phyloP scores from a whole-genome alignment of 2,797 vertebrate species.

The Channallabes apus region DNA sequence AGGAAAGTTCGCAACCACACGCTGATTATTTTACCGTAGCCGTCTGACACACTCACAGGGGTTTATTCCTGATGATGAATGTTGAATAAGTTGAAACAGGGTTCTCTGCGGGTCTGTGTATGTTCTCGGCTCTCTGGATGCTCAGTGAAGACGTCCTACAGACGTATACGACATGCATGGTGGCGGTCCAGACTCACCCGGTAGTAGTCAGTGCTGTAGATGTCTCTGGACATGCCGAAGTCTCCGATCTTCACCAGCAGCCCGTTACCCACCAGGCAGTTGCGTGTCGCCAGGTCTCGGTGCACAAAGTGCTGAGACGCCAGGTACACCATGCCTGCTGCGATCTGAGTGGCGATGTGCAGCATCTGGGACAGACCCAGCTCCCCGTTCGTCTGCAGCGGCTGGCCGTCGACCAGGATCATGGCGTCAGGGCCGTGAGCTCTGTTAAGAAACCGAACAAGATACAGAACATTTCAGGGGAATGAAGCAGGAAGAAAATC shows the following conservation, averaged over 20 bases:
- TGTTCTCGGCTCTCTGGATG: background rate
- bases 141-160: background rate
- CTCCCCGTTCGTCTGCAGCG: conserved; percentile 90
- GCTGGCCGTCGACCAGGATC: conserved; percentile 95
- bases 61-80: background rate
- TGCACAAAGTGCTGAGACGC: conserved; percentile 98
- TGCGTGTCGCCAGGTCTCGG: conserved; percentile 95
- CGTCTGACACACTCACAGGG: background rate
- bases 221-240: conserved; percentile 98
- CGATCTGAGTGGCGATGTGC: conserved; percentile 94
- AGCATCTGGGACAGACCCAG: conserved; percentile 95
- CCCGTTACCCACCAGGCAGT: conserved; percentile 95
- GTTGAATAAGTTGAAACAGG: background rate
- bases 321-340: conserved; percentile 95
- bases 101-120: background rate
- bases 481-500: no score
- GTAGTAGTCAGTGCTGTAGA: conserved; percentile 99
- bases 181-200: conserved; percentile 79
- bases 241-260: conserved; percentile 98
- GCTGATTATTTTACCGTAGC: background rate
- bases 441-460: conserved; percentile 66
- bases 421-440: conserved; percentile 94
- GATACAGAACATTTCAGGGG: background rate
- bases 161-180: background rate
- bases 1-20: no score